phyloP scores from a whole-genome alignment of 2,113 vertebrate species.

The Scartelaos histophorus region DNA sequence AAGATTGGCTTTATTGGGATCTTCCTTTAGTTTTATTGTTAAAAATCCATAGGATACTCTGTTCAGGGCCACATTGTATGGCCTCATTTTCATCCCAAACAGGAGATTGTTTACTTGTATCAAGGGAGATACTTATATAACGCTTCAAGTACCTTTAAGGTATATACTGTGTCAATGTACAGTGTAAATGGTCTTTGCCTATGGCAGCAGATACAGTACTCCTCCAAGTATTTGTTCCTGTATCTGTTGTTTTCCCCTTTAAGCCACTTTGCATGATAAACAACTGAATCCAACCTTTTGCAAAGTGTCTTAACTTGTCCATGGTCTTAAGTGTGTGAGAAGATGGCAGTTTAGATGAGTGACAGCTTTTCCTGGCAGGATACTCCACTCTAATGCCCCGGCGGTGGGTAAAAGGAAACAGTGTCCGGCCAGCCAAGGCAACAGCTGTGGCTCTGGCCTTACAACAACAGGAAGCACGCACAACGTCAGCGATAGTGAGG shows the following conservation, averaged over 20 bases:
- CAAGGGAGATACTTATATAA: not conserved
- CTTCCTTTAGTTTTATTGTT: too few relatives aligned
- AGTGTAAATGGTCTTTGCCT: not conserved
- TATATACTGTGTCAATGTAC: not conserved
- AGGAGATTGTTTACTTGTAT: not conserved
- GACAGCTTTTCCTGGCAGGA: conserved; percentile 75
- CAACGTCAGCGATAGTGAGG: conserved; percentile 43
- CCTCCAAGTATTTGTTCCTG: not conserved
- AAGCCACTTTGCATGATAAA: conserved; percentile 2
- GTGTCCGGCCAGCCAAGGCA: conserved; percentile 21
- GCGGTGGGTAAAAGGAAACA: conserved; percentile 55
- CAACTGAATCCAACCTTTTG: too few relatives aligned
- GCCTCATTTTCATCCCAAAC: conserved; percentile 5
- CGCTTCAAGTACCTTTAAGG: not conserved
- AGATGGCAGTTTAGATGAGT: conserved; percentile 44
- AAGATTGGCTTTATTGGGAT: too few relatives aligned
- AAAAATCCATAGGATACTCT: not conserved
- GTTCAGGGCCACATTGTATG: not conserved
- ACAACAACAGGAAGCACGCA: conserved; percentile 73
- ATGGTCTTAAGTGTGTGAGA: conserved; percentile 37
- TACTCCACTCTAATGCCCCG: conserved; percentile 60
- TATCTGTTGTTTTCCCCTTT: conserved; percentile 5
- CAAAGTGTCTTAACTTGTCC: conserved; percentile 12
- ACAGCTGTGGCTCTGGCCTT: conserved; percentile 27
- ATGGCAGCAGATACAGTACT: not conserved